Percentiles rank a stretch among this genome's conserved stretches.
These are phyloP conservation scores for Ceyx cyanopectus DNA, from an alignment of 2,113 vertebrate species.

Conservation along the genomic window DNA sequence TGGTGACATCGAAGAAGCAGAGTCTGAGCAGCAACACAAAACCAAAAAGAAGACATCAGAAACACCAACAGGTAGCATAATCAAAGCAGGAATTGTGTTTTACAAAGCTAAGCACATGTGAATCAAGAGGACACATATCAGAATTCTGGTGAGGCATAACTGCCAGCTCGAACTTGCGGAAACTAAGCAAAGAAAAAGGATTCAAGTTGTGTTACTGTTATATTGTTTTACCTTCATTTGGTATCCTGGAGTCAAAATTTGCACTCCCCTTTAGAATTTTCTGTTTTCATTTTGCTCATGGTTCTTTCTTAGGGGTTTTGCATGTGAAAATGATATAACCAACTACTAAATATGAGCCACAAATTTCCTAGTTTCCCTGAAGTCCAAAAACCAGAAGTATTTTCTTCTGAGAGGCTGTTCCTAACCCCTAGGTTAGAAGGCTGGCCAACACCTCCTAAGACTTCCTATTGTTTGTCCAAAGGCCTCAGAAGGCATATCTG, in stretches of 20 bases:
- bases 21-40: background rate
- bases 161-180: background rate
- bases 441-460: background rate
- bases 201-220: background rate
- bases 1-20: background rate
- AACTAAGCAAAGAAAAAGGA: background rate
- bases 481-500: conserved; percentile 3
- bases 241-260: background rate
- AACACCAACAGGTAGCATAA: background rate
- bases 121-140: background rate
- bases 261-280: background rate
- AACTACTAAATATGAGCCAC: background rate
- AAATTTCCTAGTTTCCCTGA: background rate
- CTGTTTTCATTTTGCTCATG: background rate
- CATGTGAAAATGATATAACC: background rate
- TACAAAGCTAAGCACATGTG: background rate
- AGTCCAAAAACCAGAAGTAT: background rate
- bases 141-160: background rate
- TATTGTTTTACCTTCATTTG: background rate
- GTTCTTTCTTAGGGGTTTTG: background rate
- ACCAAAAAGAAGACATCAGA: background rate
- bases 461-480: background rate
- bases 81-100: background rate
- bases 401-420: background rate
- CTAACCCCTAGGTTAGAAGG: background rate